A percentile compares a stretch with the other conserved stretches of the same genome.
Conservation (phyloP, 2,888 invertebrate genomes). For the Nephrocerus scutellatus region DNA sequence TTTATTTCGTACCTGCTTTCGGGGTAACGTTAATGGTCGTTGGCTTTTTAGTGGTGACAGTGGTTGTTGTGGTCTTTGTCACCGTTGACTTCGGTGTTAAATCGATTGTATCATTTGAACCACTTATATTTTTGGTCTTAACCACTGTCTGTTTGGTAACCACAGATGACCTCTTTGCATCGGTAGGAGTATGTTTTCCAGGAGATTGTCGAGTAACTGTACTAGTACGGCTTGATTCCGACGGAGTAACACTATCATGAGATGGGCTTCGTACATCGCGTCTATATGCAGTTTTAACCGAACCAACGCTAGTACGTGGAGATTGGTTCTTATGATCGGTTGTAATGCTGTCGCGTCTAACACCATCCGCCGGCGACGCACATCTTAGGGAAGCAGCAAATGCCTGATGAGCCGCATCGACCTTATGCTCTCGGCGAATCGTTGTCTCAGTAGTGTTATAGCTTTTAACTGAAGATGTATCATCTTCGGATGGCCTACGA, state of each 20-base stretch:
- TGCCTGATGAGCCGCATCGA: conserved; percentile 66
- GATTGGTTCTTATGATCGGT: conserved; percentile 29
- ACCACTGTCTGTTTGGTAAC: conserved; percentile 31
- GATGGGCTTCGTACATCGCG: conserved; percentile 42
- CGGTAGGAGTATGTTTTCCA: conserved; percentile 33
- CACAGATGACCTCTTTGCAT: conserved; percentile 26
- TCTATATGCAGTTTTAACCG: conserved; percentile 29
- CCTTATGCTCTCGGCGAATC: conserved; percentile 32
- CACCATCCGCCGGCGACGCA: conserved; percentile 55
- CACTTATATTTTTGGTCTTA: conserved; percentile 29
- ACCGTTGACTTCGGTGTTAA: conserved; percentile 28
- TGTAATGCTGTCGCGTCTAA: conserved; percentile 50
- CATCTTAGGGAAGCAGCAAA: conserved; percentile 67
- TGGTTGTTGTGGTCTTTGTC: conserved; percentile 21
- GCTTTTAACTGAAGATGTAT: conserved; percentile 21
- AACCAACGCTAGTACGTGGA: conserved; percentile 39
- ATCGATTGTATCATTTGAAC: conserved; percentile 34
- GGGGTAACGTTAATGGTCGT: conserved; percentile 26
- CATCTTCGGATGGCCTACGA: conserved; percentile 14
- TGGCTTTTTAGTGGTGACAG: conserved; percentile 15
- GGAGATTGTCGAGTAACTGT: conserved; percentile 39
- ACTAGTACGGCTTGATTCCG: conserved; percentile 41
- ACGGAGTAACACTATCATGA: conserved; percentile 41
- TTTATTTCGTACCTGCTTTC: conserved; percentile 41
- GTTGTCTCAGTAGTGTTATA: conserved; percentile 26